These are phyloP conservation scores for Tribolium madens DNA, from an alignment of 1,140 invertebrate genomes.

Conservation along the genomic window DNA sequence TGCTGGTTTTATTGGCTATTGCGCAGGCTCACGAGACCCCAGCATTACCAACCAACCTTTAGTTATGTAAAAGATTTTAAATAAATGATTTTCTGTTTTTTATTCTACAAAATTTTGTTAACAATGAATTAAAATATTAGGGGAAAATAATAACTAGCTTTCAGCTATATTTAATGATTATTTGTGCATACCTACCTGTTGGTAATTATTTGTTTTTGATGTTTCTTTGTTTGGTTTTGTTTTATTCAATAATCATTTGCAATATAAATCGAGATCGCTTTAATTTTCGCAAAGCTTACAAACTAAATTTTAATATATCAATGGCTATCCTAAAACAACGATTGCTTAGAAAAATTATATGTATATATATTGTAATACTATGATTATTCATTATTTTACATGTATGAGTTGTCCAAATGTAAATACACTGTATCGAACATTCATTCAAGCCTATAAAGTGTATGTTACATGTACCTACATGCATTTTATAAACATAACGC, in stretches of 20 bases:
- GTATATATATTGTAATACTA: conserved; percentile 65
- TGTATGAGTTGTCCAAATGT: conserved; percentile 63
- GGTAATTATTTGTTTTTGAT: too few relatives aligned
- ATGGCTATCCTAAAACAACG: conserved; percentile 66
- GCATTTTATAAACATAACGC: conserved; percentile 47
- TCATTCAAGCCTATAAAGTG: conserved; percentile 50
- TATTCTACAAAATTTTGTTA: too few relatives aligned
- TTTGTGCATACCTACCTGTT: too few relatives aligned
- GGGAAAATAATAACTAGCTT: too few relatives aligned
- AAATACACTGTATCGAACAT: conserved; percentile 59
- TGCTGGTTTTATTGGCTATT: too few relatives aligned
- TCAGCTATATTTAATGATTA: too few relatives aligned
- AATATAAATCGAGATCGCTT: conserved; percentile 64
- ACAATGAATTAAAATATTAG: too few relatives aligned
- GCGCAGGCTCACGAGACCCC: too few relatives aligned
- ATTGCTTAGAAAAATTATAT: conserved; percentile 67
- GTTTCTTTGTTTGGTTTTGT: too few relatives aligned
- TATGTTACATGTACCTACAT: conserved; percentile 60
- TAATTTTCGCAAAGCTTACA: conserved; percentile 66
- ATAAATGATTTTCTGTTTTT: too few relatives aligned
- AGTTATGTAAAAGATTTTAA: too few relatives aligned
- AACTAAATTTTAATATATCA: conserved; percentile 64
- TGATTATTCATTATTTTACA: conserved; percentile 64
- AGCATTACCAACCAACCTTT: too few relatives aligned
- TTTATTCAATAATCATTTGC: conserved; percentile 55